Evolutionary conservation across 2,888 invertebrate genomes (phyloP).

Genomic region (Agapostemon virescens): DNA sequence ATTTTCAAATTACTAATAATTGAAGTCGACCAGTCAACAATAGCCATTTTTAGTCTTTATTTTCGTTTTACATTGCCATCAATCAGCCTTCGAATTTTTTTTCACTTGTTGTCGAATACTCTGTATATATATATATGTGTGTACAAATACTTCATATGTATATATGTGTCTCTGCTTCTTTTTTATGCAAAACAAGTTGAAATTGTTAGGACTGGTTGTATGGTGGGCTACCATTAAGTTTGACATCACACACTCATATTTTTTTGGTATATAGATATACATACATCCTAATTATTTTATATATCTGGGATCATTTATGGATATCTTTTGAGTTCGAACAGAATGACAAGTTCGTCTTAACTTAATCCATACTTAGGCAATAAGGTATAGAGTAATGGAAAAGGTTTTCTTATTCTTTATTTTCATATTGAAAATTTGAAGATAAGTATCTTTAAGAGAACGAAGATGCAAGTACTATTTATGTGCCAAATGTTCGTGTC

Average conservation of each 20-base stretch:
- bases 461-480: conserved; percentile 53
- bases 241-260: conserved; percentile 47
- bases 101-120: background rate
- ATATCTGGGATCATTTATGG: conserved; percentile 41
- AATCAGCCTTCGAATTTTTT: background rate
- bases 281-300: conserved; percentile 46
- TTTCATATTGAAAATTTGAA: conserved; percentile 20
- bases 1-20: background rate
- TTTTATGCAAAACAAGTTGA: conserved; percentile 25
- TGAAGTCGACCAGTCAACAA: background rate
- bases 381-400: conserved; percentile 17
- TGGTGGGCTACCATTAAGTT: conserved; percentile 39
- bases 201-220: conserved; percentile 36
- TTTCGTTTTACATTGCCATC: background rate
- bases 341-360: conserved; percentile 59
- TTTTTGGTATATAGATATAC: conserved; percentile 39
- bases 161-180: conserved; percentile 27
- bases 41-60: background rate
- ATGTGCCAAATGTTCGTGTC: conserved; percentile 69
- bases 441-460: conserved; percentile 33
- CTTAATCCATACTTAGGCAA: conserved; percentile 36
- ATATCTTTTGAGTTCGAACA: conserved; percentile 36
- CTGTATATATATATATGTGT: background rate
- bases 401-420: conserved; percentile 32
- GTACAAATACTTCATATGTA: background rate